These are phyloP conservation scores for Melopsittacus undulatus DNA, from an alignment of 2,797 vertebrate genomes.

Conservation along the genomic window DNA sequence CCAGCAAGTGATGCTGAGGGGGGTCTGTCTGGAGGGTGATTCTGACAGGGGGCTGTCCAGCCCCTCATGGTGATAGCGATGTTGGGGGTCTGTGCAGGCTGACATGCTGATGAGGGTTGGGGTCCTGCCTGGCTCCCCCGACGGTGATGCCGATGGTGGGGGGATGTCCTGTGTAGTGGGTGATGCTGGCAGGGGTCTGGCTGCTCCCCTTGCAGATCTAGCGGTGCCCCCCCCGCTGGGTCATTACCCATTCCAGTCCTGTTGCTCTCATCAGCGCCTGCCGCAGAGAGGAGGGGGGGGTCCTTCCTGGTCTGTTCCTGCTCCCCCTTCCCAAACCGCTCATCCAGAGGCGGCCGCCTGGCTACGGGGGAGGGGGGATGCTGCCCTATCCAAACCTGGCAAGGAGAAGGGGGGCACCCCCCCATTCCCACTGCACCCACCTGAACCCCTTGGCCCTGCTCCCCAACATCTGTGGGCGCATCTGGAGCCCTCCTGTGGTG, in stretches of 20 bases:
- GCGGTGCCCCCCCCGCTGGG: conserved; percentile 31
- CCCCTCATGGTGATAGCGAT: not conserved
- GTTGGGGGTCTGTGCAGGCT: not conserved
- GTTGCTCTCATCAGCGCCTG: conserved; percentile 56
- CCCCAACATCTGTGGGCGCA: not conserved
- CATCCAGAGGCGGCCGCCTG: not conserved
- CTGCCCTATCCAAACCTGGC: not conserved
- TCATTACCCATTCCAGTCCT: conserved; percentile 66
- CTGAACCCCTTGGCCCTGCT: not conserved
- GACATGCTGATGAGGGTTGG: not conserved
- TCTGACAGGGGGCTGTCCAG: not conserved
- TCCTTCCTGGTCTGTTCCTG: conserved; percentile 47
- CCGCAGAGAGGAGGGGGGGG: conserved; percentile 51
- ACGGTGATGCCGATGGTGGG: not conserved
- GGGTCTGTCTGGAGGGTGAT: not conserved
- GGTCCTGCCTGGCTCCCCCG: not conserved
- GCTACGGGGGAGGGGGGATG: not conserved
- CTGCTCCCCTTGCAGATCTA: conserved; percentile 23
- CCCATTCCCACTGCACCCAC: not conserved
- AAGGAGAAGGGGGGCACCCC: not conserved
- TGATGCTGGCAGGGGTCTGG: conserved; percentile 14
- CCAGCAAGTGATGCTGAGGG: not conserved
- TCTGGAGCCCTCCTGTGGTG: not conserved
- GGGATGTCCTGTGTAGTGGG: not conserved
- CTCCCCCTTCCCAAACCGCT: not conserved